Conservation (phyloP, 2,797 vertebrate species). For the Sphenodon punctatus region DNA sequence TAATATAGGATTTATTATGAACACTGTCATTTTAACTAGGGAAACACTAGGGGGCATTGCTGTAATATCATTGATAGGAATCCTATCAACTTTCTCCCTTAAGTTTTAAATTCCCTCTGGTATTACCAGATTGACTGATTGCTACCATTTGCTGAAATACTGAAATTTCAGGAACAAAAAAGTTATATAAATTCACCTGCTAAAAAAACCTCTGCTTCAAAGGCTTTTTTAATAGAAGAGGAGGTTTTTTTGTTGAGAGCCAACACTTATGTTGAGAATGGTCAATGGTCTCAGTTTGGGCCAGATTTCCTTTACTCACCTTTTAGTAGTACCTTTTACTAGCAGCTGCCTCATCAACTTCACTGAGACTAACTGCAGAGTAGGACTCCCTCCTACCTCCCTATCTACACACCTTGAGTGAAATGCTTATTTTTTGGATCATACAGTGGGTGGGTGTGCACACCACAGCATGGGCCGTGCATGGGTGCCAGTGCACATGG, state of each 20-base stretch:
- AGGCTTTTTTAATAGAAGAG: rapidly evolving
- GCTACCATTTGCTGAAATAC: background rate
- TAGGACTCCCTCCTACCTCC: too few relatives aligned
- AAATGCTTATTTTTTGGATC: too few relatives aligned
- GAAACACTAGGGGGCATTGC: conserved; percentile 23
- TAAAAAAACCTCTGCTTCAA: background rate
- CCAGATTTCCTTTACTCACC: rapidly evolving
- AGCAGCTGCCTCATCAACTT: too few relatives aligned
- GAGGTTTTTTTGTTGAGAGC: rapidly evolving
- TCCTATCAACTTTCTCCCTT: background rate
- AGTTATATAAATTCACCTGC: rapidly evolving
- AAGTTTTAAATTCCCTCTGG: too few relatives aligned
- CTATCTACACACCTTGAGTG: too few relatives aligned
- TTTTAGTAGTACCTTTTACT: background rate
- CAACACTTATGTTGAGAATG: rapidly evolving
- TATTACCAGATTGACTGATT: background rate
- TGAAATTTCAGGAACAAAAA: background rate
- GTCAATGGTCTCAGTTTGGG: rapidly evolving
- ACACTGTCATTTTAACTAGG: background rate
- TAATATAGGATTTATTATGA: background rate
- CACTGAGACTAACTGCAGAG: too few relatives aligned
- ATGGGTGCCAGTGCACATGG: too few relatives aligned
- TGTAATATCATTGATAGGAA: background rate
- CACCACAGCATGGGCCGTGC: too few relatives aligned
- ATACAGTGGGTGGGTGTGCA: too few relatives aligned